These are phyloP conservation scores for Caenorhabditis wallacei DNA, from an alignment of 2,888 invertebrate genomes.

Conservation along the genomic window DNA sequence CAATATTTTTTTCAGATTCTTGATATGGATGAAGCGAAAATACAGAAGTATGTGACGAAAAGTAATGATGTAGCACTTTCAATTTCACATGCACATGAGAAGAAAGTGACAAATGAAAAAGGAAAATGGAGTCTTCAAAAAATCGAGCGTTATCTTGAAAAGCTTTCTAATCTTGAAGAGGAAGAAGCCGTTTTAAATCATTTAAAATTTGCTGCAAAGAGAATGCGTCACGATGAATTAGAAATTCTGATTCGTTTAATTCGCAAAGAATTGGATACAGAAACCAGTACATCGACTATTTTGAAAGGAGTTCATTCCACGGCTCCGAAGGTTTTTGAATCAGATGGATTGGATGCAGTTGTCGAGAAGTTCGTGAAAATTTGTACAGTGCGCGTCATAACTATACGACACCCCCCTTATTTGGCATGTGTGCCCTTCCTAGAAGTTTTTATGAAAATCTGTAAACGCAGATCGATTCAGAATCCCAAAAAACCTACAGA, in stretches of 20 bases:
- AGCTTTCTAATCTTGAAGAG: constrained; percentile 89
- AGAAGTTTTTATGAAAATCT: too few relatives aligned
- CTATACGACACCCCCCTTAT: too few relatives aligned
- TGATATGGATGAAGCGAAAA: constrained; percentile 88
- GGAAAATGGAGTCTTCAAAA: constrained; percentile 75
- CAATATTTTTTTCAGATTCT: constrained; percentile 86
- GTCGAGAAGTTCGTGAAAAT: constrained; percentile 54
- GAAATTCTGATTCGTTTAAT: constrained; percentile 92
- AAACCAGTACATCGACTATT: constrained; percentile 93
- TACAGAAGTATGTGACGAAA: constrained; percentile 92
- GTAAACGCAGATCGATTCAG: too few relatives aligned
- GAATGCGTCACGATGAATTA: constrained; percentile 91
- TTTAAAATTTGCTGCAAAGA: constrained; percentile 88
- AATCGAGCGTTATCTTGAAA: constrained; percentile 88
- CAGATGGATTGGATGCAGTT: constrained; percentile 56
- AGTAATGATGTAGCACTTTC: constrained; percentile 92
- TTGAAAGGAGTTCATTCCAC: constrained; percentile 88
- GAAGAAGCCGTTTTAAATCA: constrained; percentile 92
- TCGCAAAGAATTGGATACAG: constrained; percentile 91
- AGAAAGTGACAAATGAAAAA: constrained; percentile 84
- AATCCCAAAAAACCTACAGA: too few relatives aligned
- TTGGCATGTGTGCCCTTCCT: too few relatives aligned
- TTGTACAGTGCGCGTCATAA: neutral
- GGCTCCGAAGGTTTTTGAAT: constrained; percentile 90
- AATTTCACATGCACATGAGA: constrained; percentile 89